Evolutionary conservation across 2,888 invertebrate genomes (phyloP).

Genomic region (Syritta pipiens): DNA sequence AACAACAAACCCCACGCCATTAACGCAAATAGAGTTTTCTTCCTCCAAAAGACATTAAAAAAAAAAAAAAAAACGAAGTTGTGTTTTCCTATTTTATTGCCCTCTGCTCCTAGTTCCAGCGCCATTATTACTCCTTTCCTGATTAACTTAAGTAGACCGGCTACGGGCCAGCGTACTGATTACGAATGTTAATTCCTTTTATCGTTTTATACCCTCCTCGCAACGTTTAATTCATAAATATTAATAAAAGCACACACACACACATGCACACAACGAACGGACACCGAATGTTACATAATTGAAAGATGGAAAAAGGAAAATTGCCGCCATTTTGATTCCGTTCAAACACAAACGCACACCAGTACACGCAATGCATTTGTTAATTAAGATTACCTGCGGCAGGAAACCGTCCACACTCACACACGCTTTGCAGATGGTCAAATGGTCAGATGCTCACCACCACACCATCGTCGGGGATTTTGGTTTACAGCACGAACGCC

Average conservation of each 20-base stretch:
- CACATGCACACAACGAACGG: background rate
- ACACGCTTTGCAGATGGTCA: slow-evolving; percentile 43
- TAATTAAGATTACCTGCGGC: slow-evolving; percentile 32
- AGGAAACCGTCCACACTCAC: slow-evolving; percentile 19
- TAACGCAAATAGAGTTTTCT: background rate
- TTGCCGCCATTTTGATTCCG: slow-evolving; percentile 40
- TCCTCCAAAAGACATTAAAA: slow-evolving; percentile 16
- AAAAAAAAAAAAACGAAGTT: too few species aligned
- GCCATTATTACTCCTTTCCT: slow-evolving; percentile 28
- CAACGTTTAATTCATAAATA: slow-evolving; percentile 45
- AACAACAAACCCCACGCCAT: too few species aligned
- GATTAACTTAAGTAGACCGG: slow-evolving; percentile 34
- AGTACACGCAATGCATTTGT: slow-evolving; percentile 20
- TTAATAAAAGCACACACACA: slow-evolving; percentile 23
- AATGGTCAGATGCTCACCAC: slow-evolving; percentile 15
- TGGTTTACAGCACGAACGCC: slow-evolving; percentile 39
- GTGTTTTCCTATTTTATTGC: slow-evolving; percentile 17
- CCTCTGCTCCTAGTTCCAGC: slow-evolving; percentile 3
- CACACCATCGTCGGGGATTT: slow-evolving; percentile 16
- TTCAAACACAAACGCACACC: background rate
- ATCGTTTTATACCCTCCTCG: slow-evolving; percentile 29
- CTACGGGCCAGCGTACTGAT: slow-evolving; percentile 15
- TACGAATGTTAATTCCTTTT: slow-evolving; percentile 36
- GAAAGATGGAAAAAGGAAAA: slow-evolving; percentile 17
- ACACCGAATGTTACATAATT: slow-evolving; percentile 10